These are phyloP conservation scores for Melanostoma scalare DNA, from an alignment of 2,888 invertebrate genomes.

Conservation along the genomic window DNA sequence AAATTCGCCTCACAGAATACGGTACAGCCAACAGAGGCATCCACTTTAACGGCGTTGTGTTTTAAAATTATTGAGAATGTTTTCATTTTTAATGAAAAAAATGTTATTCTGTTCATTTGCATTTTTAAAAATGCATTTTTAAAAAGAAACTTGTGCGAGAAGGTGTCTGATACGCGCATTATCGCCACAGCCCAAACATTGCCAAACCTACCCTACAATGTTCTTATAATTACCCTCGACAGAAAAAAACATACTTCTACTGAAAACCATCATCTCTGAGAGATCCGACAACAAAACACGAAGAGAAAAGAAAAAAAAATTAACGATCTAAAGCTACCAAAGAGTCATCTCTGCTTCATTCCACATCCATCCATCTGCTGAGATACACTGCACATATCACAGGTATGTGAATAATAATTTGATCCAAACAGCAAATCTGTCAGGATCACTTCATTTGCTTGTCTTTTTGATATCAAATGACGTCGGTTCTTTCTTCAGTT, in stretches of 20 bases:
- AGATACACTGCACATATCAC: constrained; percentile 5
- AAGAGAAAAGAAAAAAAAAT: neutral
- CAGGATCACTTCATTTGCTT: constrained; percentile 72
- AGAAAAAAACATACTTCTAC: constrained; percentile 39
- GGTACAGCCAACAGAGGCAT: too few relatives aligned
- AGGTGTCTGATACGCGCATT: too few relatives aligned
- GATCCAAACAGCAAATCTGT: constrained; percentile 71
- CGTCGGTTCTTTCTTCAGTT: constrained; percentile 66
- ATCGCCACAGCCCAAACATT: constrained; percentile 9
- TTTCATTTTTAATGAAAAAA: too few relatives aligned
- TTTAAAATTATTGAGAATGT: too few relatives aligned
- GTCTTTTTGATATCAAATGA: constrained; percentile 71
- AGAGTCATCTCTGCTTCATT: constrained; percentile 42
- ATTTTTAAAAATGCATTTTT: too few relatives aligned
- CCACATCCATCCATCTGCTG: constrained; percentile 56
- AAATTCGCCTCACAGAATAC: too few relatives aligned
- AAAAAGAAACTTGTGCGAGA: too few relatives aligned
- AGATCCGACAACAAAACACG: neutral
- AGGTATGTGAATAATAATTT: constrained; percentile 64
- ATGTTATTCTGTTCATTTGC: too few relatives aligned
- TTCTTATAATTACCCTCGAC: constrained; percentile 39
- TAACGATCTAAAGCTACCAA: constrained; percentile 46
- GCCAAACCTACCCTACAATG: constrained; percentile 16
- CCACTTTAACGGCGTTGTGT: too few relatives aligned
- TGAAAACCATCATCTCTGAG: constrained; percentile 43